phyloP scores from a whole-genome alignment of 2,888 invertebrate species.

The Thera britannica region DNA sequence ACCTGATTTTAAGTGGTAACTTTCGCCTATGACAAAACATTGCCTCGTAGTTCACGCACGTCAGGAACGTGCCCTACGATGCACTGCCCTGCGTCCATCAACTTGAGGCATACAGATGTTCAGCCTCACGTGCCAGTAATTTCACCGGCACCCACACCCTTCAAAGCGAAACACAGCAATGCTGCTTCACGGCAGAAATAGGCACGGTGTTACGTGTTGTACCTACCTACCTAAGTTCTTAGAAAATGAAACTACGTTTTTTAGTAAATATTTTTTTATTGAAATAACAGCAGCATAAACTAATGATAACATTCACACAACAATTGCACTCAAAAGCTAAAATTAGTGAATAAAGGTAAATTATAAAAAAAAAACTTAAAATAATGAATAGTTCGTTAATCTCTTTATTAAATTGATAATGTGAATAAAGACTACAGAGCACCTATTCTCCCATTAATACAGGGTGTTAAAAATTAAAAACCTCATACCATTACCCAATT shows the following conservation, averaged over 20 bases:
- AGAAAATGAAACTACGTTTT: constrained; percentile 13
- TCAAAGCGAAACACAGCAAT: no score
- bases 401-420: constrained; percentile 16
- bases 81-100: no score
- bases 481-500: neutral
- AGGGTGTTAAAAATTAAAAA: neutral
- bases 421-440: constrained; percentile 10
- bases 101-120: no score
- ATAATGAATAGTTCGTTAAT: constrained; percentile 12
- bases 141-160: no score
- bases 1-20: no score
- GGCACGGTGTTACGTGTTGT: no score
- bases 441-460: constrained; percentile 10
- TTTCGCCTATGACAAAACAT: no score
- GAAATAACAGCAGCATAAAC: constrained; percentile 64
- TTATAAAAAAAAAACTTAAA: constrained; percentile 11
- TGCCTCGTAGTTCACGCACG: no score
- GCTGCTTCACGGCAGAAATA: no score
- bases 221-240: neutral
- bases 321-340: constrained; percentile 59
- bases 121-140: no score
- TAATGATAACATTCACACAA: constrained; percentile 57
- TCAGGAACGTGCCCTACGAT: no score
- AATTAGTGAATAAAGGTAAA: constrained; percentile 24
- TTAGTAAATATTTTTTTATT: constrained; percentile 64